Evolutionary conservation across 2,888 invertebrate species (phyloP).

Genomic region (Macrophya annulata): DNA sequence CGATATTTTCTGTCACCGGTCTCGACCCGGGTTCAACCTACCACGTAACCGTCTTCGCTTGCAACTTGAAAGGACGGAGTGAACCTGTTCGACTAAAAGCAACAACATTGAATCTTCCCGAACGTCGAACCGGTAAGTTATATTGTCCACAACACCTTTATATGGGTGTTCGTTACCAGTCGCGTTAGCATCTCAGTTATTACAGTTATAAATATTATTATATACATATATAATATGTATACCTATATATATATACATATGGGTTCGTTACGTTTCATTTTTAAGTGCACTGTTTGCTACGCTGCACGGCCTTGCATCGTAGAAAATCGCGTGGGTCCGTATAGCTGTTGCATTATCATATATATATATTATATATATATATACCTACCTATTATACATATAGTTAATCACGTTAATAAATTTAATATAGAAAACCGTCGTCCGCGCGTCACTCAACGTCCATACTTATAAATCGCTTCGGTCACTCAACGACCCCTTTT

Average conservation of each 20-base stretch:
- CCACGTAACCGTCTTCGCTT: conserved; percentile 86
- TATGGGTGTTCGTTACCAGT: conserved; percentile 31
- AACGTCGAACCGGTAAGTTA: conserved; percentile 86
- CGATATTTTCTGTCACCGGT: conserved; percentile 85
- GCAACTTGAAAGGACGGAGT: conserved; percentile 88
- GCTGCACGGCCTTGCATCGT: conserved; percentile 77
- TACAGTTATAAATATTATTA: neutral
- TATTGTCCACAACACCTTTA: neutral
- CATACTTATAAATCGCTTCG: conserved; percentile 6
- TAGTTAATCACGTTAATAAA: neutral
- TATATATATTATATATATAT: neutral
- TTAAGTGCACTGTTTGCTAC: conserved; percentile 72
- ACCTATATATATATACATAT: neutral
- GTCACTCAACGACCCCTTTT: neutral
- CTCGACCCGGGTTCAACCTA: conserved; percentile 87
- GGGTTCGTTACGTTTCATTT: conserved; percentile 57
- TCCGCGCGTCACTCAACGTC: conserved; percentile 44
- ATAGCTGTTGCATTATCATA: conserved; percentile 34
- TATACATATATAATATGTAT: neutral
- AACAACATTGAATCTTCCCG: conserved; percentile 88
- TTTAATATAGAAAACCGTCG: neutral
- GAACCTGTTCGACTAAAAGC: conserved; percentile 85
- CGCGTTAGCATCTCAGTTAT: conserved; percentile 50
- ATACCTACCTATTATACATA: neutral
- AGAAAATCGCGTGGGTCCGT: conserved; percentile 68